Evolutionary conservation across 2,888 invertebrate genomes (phyloP).

Genomic region (Timandra comae): DNA sequence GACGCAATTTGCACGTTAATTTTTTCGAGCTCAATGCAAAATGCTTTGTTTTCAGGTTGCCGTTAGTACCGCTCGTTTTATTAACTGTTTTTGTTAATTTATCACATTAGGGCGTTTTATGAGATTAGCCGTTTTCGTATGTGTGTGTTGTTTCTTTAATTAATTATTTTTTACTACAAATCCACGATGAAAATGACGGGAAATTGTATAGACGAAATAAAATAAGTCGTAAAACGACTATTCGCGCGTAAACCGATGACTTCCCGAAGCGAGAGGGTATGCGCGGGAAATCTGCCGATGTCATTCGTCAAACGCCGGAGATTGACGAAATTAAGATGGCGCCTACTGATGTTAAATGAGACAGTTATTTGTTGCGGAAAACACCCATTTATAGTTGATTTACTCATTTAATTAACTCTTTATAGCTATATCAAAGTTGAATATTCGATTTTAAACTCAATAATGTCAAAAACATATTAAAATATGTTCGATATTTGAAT

Average conservation of each 20-base stretch:
- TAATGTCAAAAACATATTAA: slow-evolving; percentile 27
- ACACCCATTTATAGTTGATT: slow-evolving; percentile 1
- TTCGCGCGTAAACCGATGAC: slow-evolving; percentile 37
- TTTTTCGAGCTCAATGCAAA: slow-evolving; percentile 7
- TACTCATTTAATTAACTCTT: too few relatives aligned
- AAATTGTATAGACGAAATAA: slow-evolving; percentile 22
- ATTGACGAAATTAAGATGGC: slow-evolving; percentile 42
- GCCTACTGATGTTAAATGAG: slow-evolving; percentile 21
- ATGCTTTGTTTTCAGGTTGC: slow-evolving; percentile 2
- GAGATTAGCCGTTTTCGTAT: too few relatives aligned
- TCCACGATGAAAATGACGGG: too few relatives aligned
- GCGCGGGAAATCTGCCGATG: slow-evolving; percentile 30
- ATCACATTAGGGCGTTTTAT: too few relatives aligned
- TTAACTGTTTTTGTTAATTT: too few relatives aligned
- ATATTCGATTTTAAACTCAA: slow-evolving; percentile 2
- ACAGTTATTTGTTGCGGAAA: slow-evolving; percentile 13
- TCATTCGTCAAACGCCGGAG: slow-evolving; percentile 39
- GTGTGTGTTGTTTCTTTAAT: too few relatives aligned
- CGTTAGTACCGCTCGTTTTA: too few relatives aligned
- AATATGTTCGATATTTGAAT: too few relatives aligned
- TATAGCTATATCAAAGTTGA: not conserved
- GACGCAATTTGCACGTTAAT: slow-evolving; percentile 5
- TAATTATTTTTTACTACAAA: too few relatives aligned
- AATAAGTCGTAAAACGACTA: slow-evolving; percentile 28
- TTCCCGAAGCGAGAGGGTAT: slow-evolving; percentile 26